phyloP scores from a whole-genome alignment of 2,888 invertebrate species.

The Acrobasis suavella region DNA sequence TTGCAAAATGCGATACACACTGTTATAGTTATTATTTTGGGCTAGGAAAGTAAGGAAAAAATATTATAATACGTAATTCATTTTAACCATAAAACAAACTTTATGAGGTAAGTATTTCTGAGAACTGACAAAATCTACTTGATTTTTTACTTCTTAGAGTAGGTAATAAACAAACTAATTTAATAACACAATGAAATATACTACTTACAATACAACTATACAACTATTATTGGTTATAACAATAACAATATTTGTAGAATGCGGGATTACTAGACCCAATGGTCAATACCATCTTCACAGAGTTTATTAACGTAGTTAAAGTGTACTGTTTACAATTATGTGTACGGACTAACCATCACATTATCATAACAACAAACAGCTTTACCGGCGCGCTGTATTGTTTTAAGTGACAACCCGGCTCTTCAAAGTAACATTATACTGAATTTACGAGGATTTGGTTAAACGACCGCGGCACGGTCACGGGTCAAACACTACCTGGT shows the following conservation, averaged over 20 bases:
- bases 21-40: too few relatives aligned
- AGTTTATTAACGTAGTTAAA: constrained; percentile 11
- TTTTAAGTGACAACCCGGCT: constrained; percentile 18
- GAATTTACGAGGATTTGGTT: constrained; percentile 10
- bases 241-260: constrained; percentile 3
- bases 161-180: neutral
- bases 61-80: too few relatives aligned
- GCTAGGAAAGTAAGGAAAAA: too few relatives aligned
- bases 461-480: constrained; percentile 39
- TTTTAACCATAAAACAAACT: too few relatives aligned
- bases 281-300: neutral
- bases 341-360: constrained; percentile 18
- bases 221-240: neutral
- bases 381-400: constrained; percentile 16
- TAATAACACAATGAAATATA: neutral
- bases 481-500: constrained; percentile 32
- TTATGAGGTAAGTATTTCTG: too few relatives aligned
- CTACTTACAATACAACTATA: too few relatives aligned
- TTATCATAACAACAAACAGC: constrained; percentile 28
- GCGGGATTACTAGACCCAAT: neutral
- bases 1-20: too few relatives aligned
- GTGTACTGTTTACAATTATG: constrained; percentile 16
- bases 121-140: too few relatives aligned
- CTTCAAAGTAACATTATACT: constrained; percentile 20
- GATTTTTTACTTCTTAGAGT: too few relatives aligned